phyloP scores from a whole-genome alignment of 2,797 vertebrate species.

The Ctenopoma kingsleyae region DNA sequence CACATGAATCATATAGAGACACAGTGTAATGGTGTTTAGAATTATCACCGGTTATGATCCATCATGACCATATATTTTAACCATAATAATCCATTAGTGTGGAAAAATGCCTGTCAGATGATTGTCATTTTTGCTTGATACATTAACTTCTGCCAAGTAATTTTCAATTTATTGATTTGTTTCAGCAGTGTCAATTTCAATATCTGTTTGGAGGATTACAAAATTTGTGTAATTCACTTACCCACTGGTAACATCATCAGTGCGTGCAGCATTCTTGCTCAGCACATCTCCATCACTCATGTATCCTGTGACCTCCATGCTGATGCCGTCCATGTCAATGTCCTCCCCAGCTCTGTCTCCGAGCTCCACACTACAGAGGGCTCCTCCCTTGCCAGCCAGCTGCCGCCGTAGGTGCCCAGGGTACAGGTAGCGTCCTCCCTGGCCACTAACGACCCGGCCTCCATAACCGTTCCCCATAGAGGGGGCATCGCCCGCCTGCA shows the following conservation, averaged over 20 bases:
- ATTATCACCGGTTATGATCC: neutral
- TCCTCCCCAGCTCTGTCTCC: constrained; percentile 85
- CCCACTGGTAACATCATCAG: constrained; percentile 95
- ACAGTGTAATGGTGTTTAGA: neutral
- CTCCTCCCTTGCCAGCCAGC: constrained; percentile 84
- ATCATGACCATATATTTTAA: neutral
- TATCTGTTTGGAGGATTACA: too few relatives aligned
- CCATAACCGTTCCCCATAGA: constrained; percentile 88
- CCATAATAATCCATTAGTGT: neutral
- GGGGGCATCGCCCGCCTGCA: constrained; percentile 94
- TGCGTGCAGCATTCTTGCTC: constrained; percentile 90
- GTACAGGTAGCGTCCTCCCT: constrained; percentile 89
- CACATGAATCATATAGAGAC: neutral
- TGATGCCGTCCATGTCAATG: constrained; percentile 86
- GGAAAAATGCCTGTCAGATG: too few relatives aligned
- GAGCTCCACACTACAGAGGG: constrained; percentile 71
- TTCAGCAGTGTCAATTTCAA: too few relatives aligned
- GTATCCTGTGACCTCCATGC: constrained; percentile 92
- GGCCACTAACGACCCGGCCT: constrained; percentile 74
- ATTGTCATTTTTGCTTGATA: too few relatives aligned
- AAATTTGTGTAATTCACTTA: constrained; percentile 71
- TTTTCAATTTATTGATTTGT: too few relatives aligned
- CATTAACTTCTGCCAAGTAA: too few relatives aligned
- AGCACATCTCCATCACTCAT: constrained; percentile 98
- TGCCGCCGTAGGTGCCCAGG: constrained; percentile 90